Percentiles rank a stretch among this genome's conserved stretches.
Conservation (phyloP, 2,888 invertebrate species). For the Torymus auratus region DNA sequence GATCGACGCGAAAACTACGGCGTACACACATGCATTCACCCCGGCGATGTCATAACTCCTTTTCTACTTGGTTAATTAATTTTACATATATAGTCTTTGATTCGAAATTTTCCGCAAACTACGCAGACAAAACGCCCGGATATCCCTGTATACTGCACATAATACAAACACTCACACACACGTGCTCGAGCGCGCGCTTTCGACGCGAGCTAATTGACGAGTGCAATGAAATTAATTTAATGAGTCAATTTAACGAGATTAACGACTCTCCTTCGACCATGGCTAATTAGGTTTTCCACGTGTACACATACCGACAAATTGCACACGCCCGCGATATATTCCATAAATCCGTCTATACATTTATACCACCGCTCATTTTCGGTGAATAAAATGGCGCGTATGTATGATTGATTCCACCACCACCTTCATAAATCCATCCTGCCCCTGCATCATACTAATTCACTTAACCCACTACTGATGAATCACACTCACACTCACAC, state of each 20-base stretch:
- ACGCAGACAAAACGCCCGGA: too few relatives aligned
- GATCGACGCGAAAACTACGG: background rate
- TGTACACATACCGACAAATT: background rate
- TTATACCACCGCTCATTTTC: too few relatives aligned
- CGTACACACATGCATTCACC: background rate
- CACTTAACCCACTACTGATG: too few relatives aligned
- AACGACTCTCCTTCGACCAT: constrained; percentile 5
- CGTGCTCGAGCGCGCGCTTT: constrained; percentile 8
- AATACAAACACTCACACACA: too few relatives aligned
- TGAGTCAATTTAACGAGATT: constrained; percentile 35
- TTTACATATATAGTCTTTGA: background rate
- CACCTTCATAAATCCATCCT: too few relatives aligned
- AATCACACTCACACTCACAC: too few relatives aligned
- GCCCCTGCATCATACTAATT: too few relatives aligned
- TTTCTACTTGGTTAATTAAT: constrained; percentile 10
- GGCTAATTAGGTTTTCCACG: constrained; percentile 33
- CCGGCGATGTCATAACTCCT: background rate
- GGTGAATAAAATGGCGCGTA: too few relatives aligned
- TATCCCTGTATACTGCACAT: too few relatives aligned
- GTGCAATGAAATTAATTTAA: constrained; percentile 20
- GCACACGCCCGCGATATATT: too few relatives aligned
- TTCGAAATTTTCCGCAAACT: background rate
- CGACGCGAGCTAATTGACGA: constrained; percentile 3
- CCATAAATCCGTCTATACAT: too few relatives aligned
- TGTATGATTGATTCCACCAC: too few relatives aligned